Base-by-base conservation (phyloP, 2,797 vertebrate genomes). In the Mormyrus proboscirostris region DNA sequence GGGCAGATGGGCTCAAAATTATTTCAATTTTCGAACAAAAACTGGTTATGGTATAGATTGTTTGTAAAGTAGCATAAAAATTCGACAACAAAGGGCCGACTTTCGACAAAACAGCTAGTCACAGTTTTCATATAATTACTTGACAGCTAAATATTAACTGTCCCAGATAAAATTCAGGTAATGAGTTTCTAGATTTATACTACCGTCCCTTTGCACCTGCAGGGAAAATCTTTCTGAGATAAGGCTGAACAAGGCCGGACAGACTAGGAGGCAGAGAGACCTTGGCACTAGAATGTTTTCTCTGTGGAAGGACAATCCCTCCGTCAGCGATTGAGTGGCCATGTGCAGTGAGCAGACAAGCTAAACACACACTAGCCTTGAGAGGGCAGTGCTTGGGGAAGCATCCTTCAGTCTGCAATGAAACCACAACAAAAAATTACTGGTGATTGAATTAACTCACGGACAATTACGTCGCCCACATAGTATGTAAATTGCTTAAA, bases 211-310 rank as follows among this genome's bases (percentile, higher is more conserved):
- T 86, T 38, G 25, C 29, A 86, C 50, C 50, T 57, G 51, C 25
- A 50, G 44, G 44, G 79, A 84, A 84, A 47, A 25, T 41, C 22
- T 50, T 22, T n/a, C 44, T 84, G 44, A 51, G 85, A 86, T 38
- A 55, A 38, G 25, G 50, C 0, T 57, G 50, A 50, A 50, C 87
- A 73, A 73, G 62, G 87, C n/a, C 41, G 14, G 19, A 49, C 62
- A 51, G 44, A 25, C 55, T 53, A 10, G 7, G 19, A 33, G 41
- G 49, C 14, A 88, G 47, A 41, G 55, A 25, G 76, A 89, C 59
- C 90, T 90, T 92, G 51, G 91, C 51, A 84, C 50, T 86, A 9
- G 65, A 38, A 47, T 79, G 44, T 88, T 91, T 85, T 91, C 85
- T 92, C 62, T 3, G 9, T 33, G 59, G 55, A 88, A 88, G 86